phyloP scores from a whole-genome alignment of 2,888 invertebrate species.

The Dolichopus griseipennis region DNA sequence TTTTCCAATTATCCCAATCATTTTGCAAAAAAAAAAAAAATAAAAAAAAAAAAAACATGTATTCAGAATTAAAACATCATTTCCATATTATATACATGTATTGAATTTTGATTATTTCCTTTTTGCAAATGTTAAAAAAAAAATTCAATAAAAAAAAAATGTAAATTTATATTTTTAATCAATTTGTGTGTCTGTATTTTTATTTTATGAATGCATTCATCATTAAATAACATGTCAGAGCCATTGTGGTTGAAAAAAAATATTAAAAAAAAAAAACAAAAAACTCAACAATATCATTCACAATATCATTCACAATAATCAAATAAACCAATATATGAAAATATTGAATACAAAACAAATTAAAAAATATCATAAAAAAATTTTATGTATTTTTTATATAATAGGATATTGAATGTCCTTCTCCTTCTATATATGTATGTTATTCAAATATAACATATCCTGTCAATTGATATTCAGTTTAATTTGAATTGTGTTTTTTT shows the following conservation, averaged over 20 bases:
- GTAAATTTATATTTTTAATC: background rate
- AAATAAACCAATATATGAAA: too few species aligned
- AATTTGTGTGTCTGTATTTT: background rate
- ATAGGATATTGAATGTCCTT: slow-evolving; percentile 1
- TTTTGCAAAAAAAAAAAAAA: too few species aligned
- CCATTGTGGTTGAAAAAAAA: background rate
- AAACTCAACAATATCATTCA: too few species aligned
- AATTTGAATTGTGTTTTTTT: background rate
- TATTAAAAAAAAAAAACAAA: too few species aligned
- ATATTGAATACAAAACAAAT: too few species aligned
- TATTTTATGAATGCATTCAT: background rate
- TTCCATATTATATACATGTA: too few species aligned
- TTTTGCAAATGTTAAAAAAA: too few species aligned
- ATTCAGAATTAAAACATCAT: too few species aligned
- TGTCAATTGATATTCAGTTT: background rate
- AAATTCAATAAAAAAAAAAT: background rate
- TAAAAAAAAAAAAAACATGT: background rate
- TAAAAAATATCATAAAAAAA: too few species aligned
- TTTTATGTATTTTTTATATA: background rate
- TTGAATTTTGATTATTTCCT: too few species aligned
- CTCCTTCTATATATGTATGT: background rate
- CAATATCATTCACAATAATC: too few species aligned
- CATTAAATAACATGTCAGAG: background rate
- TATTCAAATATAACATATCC: background rate
- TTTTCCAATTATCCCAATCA: background rate